These are phyloP conservation scores for Prosapia bicincta DNA, from an alignment of 2,888 invertebrate genomes.

Conservation along the genomic window DNA sequence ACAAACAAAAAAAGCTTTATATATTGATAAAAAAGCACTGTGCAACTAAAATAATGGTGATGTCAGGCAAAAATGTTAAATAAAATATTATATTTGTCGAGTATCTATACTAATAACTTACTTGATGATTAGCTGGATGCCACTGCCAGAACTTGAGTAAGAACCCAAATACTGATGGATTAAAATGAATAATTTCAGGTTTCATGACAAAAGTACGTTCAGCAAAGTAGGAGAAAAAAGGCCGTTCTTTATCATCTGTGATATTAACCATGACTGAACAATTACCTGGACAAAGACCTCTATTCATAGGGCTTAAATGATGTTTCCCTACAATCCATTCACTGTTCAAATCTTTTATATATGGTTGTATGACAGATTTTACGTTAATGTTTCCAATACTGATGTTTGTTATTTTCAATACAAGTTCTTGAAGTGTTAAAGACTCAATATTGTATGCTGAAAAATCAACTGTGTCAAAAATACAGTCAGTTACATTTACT, in stretches of 20 bases:
- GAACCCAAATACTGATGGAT: slow-evolving; percentile 53
- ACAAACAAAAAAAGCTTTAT: no score
- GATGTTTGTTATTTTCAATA: neutral
- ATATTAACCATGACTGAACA: slow-evolving; percentile 53
- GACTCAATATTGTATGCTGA: slow-evolving; percentile 15
- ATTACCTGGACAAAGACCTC: slow-evolving; percentile 65
- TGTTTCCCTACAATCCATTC: slow-evolving; percentile 25
- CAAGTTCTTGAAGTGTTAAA: slow-evolving; percentile 2
- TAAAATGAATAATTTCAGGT: slow-evolving; percentile 34
- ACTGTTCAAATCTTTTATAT: neutral
- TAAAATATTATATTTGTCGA: no score
- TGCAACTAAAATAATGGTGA: no score
- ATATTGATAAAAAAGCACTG: no score
- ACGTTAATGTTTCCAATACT: neutral
- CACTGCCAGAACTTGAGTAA: slow-evolving; percentile 82
- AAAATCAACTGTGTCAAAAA: neutral
- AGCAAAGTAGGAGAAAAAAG: slow-evolving; percentile 27
- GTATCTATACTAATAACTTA: slow-evolving; percentile 13
- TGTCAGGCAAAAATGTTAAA: no score
- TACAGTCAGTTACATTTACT: neutral
- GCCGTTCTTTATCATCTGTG: slow-evolving; percentile 49
- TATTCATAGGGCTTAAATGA: slow-evolving; percentile 48
- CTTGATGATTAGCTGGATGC: slow-evolving; percentile 42
- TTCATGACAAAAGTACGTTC: slow-evolving; percentile 42
- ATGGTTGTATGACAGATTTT: neutral